Evolutionary conservation across 2,888 invertebrate genomes (phyloP).

Genomic region (Agonopterix alstromeriana): DNA sequence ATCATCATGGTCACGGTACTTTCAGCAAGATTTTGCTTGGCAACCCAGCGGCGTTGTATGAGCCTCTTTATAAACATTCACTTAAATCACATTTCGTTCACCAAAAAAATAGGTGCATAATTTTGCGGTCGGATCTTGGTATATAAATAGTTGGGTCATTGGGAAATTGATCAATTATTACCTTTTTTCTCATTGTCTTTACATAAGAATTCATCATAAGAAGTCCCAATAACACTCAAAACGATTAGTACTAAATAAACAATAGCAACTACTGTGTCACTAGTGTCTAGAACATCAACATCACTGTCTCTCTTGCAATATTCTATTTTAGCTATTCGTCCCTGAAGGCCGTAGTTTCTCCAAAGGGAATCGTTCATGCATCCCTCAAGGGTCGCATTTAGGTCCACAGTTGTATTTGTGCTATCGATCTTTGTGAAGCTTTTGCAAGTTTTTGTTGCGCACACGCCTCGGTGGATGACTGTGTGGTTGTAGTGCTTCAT

Average conservation of each 20-base stretch:
- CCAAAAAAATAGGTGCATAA: no score
- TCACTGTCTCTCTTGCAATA: conserved; percentile 47
- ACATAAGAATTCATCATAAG: conserved; percentile 34
- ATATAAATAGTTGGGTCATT: no score
- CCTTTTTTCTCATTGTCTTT: conserved; percentile 31
- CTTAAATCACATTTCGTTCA: no score
- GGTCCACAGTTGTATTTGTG: conserved; percentile 22
- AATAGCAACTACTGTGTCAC: conserved; percentile 41
- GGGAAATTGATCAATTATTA: conserved; percentile 12
- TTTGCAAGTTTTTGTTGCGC: conserved; percentile 45
- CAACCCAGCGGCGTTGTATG: no score
- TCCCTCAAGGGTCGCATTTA: conserved; percentile 38
- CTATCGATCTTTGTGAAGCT: conserved; percentile 19
- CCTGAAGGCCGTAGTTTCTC: conserved; percentile 41
- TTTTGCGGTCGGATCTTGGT: no score
- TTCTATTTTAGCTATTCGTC: conserved; percentile 29
- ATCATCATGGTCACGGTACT: no score
- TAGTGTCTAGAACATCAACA: conserved; percentile 24
- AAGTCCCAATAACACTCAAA: conserved; percentile 46
- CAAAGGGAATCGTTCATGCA: conserved; percentile 52
- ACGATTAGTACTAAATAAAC: conserved; percentile 41
- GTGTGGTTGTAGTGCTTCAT: conserved; percentile 60
- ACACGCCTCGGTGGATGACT: conserved; percentile 55
- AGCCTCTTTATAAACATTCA: no score
- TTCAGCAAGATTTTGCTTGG: no score